phyloP scores from a whole-genome alignment of 2,113 vertebrate genomes.

The Limnothrissa miodon region DNA sequence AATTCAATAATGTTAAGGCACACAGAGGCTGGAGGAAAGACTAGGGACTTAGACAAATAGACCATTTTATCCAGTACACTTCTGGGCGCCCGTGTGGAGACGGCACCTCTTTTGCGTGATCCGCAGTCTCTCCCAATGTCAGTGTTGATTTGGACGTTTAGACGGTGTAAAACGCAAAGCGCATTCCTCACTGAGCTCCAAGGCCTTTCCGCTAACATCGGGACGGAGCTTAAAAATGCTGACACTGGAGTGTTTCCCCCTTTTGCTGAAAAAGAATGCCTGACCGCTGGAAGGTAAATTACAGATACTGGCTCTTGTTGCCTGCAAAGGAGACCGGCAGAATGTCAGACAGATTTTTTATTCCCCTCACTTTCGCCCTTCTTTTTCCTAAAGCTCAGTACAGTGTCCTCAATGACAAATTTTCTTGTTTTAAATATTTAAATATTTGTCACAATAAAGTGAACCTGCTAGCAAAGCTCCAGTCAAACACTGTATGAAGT shows the following conservation, averaged over 20 bases:
- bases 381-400: slow-evolving; percentile 52
- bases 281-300: slow-evolving; percentile 65
- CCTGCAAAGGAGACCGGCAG: slow-evolving; percentile 45
- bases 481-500: not conserved
- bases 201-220: slow-evolving; percentile 33
- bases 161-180: slow-evolving; percentile 21
- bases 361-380: not conserved
- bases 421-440: slow-evolving; percentile 57
- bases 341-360: slow-evolving; percentile 52
- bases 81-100: slow-evolving; percentile 51
- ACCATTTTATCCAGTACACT: slow-evolving; percentile 24
- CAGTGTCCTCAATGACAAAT: slow-evolving; percentile 50
- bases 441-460: not conserved
- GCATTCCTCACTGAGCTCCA: slow-evolving; percentile 22
- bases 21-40: slow-evolving; percentile 29
- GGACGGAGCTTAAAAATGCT: slow-evolving; percentile 53
- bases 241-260: slow-evolving; percentile 48
- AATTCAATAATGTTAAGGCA: slow-evolving; percentile 59
- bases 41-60: slow-evolving; percentile 42
- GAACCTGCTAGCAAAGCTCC: not conserved
- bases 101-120: slow-evolving; percentile 48
- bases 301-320: slow-evolving; percentile 53
- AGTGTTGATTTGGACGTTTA: slow-evolving; percentile 48
- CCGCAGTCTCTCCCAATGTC: slow-evolving; percentile 22
- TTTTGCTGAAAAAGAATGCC: slow-evolving; percentile 54